Evolutionary conservation across 2,113 vertebrate species (phyloP).

Genomic region (Odocoileus hemionus): DNA sequence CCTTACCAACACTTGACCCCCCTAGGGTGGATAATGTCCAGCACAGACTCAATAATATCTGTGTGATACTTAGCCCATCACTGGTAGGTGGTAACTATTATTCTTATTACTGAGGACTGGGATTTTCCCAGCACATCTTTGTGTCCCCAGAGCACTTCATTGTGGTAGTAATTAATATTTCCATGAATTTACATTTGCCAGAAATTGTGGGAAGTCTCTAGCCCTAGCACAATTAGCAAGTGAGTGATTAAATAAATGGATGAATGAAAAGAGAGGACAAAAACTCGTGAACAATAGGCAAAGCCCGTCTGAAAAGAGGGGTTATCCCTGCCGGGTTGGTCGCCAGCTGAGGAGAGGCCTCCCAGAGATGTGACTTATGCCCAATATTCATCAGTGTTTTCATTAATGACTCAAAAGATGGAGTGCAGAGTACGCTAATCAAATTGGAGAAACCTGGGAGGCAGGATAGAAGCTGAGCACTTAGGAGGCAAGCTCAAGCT

Average conservation of each 20-base stretch:
- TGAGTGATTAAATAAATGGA: neutral
- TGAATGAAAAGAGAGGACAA: neutral
- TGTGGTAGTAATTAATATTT: neutral
- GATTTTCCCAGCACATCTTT: neutral
- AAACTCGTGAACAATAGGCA: neutral
- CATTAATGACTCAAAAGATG: constrained; percentile 32
- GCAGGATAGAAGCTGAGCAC: neutral
- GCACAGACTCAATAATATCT: neutral
- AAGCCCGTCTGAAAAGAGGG: neutral
- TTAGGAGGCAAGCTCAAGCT: constrained; percentile 19
- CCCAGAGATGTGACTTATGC: neutral
- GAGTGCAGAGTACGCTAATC: constrained; percentile 49
- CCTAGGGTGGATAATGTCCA: neutral
- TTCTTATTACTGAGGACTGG: neutral
- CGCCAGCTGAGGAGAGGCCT: neutral
- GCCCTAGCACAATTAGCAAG: neutral
- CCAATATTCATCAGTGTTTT: constrained; percentile 39
- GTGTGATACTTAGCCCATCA: neutral
- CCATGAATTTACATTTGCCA: neutral
- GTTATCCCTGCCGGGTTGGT: neutral
- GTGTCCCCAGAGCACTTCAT: neutral
- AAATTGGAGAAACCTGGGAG: constrained; percentile 36
- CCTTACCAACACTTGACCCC: neutral
- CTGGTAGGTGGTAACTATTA: neutral
- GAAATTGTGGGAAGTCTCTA: neutral